A percentile compares a stretch with the other conserved stretches of the same genome.
Evolutionary conservation across 2,888 invertebrate species (phyloP).

Genomic region (Oligia strigilis): DNA sequence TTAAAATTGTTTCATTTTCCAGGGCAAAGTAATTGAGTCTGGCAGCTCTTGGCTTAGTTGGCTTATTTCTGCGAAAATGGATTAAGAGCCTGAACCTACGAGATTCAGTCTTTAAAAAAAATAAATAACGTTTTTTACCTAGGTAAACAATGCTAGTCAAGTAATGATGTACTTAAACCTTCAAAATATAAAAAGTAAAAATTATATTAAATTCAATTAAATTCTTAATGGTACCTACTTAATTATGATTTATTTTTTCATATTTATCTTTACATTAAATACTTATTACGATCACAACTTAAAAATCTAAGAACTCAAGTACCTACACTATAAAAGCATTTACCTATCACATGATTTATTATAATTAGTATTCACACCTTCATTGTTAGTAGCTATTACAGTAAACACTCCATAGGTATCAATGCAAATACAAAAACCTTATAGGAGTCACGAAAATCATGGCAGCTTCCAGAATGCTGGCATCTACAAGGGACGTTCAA

Average conservation of each 20-base stretch:
- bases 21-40: neutral
- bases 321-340: too few species aligned
- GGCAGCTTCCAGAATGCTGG: neutral
- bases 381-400: neutral
- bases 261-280: too few species aligned
- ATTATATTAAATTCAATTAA: too few species aligned
- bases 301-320: too few species aligned
- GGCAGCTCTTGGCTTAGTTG: slow-evolving; percentile 1
- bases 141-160: neutral
- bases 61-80: neutral
- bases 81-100: neutral
- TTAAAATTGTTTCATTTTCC: slow-evolving; percentile 5
- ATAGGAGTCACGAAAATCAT: neutral
- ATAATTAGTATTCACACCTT: too few species aligned
- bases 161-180: neutral
- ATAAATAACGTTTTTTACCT: neutral
- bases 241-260: too few species aligned
- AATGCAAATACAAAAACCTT: neutral
- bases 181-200: neutral
- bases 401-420: neutral
- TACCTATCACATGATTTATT: neutral
- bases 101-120: neutral
- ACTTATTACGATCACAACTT: too few species aligned
- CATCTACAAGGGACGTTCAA: neutral
- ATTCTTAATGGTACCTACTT: too few species aligned